Evolutionary conservation across 1,140 invertebrate genomes (phyloP), one percentile per base, ranked within the genome.

Genomic region (Hylaeus anthracinus): DNA sequence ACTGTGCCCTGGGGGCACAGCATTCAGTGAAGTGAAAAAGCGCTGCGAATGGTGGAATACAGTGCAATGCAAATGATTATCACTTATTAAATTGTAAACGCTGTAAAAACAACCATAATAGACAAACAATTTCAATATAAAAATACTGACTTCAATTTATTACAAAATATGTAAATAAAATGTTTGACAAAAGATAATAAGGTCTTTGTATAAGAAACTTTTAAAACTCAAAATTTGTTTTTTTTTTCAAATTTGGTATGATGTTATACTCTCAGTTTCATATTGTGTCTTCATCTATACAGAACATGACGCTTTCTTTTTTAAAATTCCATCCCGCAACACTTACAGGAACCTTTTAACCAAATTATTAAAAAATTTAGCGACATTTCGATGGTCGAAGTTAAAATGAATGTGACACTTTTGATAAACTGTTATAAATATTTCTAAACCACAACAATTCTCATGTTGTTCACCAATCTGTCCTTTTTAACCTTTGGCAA

Each of bases 401-500:
- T 64, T 53, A 41, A 51, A 43, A 58, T 74, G 51, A 2, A 12
- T 14, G 5, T 64, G 8, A 5, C 10, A 41, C 5, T 64, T 39
- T 53, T 0, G 1, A n/a, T 56, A 71, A 5, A 2, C 9, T 58
- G 9, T 43, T 9, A 14, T 26, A 26, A 26, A 26, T 26, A 9
- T 58, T 77, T 45, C 69, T 82, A 86, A 65, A 83, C 1, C 3
- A 92, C 88, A 5, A 90, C 75, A 48, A 92, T 92, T 60, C 84
- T 87, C 15, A 92, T 81, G 63, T 80, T 82, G 12, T 92, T 81
- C 3, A 83, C 86, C 65, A 91, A 82, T 5, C 83, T 93, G 58
- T 95, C 94, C 12, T 94, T 94, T 84, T 96, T 96, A 12, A 94
- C 94, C 87, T 97, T 97, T 15, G 96, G 96, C 48, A 95, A 94